Evolutionary conservation across 2,113 vertebrate genomes (phyloP).

Genomic region (Elephantulus edwardii): DNA sequence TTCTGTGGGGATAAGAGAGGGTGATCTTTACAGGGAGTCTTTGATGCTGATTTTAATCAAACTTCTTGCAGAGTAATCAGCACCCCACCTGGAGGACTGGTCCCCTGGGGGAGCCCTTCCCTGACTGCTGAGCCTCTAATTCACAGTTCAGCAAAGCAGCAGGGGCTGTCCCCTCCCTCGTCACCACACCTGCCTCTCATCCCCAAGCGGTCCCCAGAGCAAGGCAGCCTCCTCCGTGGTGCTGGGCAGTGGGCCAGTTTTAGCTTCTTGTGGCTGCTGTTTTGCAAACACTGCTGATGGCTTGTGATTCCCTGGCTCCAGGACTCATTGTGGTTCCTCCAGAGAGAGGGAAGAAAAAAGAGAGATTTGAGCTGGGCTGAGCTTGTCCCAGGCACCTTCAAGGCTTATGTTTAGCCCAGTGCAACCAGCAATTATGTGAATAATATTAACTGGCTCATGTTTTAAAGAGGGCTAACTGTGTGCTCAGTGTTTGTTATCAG

Average conservation of each 20-base stretch:
- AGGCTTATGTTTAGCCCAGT: not conserved
- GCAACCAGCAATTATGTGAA: not conserved
- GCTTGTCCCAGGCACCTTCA: not conserved
- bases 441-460: rapidly evolving
- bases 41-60: not conserved
- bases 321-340: rapidly evolving
- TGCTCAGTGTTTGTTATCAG: not conserved
- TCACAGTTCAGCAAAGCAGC: not conserved
- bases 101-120: rapidly evolving
- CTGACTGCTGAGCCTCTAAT: not conserved
- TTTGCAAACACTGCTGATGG: not conserved
- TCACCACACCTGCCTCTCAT: rapidly evolving
- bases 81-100: not conserved
- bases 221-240: not conserved
- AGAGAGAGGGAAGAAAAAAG: not conserved
- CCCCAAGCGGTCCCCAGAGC: not conserved
- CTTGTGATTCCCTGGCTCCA: not conserved
- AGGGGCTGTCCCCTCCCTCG: not conserved
- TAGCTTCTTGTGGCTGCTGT: not conserved
- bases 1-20: rapidly evolving
- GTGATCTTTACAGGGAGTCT: rapidly evolving
- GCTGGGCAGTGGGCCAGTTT: not conserved
- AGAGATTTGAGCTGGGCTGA: rapidly evolving
- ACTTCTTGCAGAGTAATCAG: not conserved
- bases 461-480: not conserved